phyloP scores from a whole-genome alignment of 2,888 invertebrate species.

The Saturnia pavonia region DNA sequence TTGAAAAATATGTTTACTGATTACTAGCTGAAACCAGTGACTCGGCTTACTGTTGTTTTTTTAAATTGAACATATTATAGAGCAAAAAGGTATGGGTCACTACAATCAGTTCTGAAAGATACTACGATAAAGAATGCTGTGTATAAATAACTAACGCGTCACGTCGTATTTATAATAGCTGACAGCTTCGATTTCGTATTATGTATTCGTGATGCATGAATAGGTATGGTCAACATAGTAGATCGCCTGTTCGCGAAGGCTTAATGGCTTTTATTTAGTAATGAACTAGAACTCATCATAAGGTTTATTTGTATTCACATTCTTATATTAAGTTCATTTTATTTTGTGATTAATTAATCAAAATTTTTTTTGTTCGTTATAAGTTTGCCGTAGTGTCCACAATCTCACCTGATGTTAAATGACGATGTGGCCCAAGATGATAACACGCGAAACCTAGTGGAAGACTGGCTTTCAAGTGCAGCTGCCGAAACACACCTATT shows the following conservation, averaged over 20 bases:
- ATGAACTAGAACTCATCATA: conserved; percentile 13
- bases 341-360: neutral
- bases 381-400: too few species aligned
- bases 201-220: conserved; percentile 8
- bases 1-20: too few species aligned
- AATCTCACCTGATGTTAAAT: too few species aligned
- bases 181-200: neutral
- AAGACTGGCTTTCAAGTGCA: too few species aligned
- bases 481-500: too few species aligned
- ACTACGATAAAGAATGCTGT: neutral
- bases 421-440: too few species aligned
- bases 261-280: conserved; percentile 12
- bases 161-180: conserved; percentile 4
- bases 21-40: too few species aligned
- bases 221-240: conserved; percentile 12
- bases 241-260: conserved; percentile 1
- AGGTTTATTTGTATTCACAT: neutral
- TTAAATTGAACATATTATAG: too few species aligned
- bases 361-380: neutral
- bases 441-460: too few species aligned
- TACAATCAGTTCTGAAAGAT: neutral
- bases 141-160: neutral
- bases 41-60: too few species aligned
- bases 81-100: too few species aligned
- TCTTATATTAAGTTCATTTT: neutral